Evolutionary conservation across 2,797 vertebrate genomes (phyloP).

Genomic region (Discoglossus pictus): DNA sequence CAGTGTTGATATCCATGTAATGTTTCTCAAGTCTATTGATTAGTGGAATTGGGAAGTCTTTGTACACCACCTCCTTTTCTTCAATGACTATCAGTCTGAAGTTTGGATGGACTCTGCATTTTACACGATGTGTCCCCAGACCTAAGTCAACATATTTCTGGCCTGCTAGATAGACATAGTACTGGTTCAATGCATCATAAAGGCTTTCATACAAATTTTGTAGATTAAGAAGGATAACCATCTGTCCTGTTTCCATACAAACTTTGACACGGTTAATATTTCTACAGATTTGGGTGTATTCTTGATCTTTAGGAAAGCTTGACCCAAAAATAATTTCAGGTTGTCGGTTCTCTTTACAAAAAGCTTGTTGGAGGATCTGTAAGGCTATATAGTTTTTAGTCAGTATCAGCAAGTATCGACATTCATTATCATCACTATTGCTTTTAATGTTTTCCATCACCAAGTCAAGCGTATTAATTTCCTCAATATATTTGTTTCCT

Average conservation of each 20-base stretch:
- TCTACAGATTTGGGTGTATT: constrained; percentile 93
- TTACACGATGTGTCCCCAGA: constrained; percentile 94
- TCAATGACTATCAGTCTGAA: constrained; percentile 93
- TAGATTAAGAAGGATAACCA: constrained; percentile 89
- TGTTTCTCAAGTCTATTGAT: constrained; percentile 98
- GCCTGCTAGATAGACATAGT: constrained; percentile 90
- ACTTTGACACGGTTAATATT: constrained; percentile 95
- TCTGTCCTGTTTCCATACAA: constrained; percentile 95
- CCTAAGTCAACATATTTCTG: constrained; percentile 96
- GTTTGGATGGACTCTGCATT: constrained; percentile 88
- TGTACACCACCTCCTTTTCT: constrained; percentile 90
- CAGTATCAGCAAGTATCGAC: constrained; percentile 88
- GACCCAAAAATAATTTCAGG: constrained; percentile 97
- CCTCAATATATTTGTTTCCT: constrained; percentile 39
- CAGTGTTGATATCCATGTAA: constrained; percentile 87
- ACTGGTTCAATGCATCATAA: constrained; percentile 96
- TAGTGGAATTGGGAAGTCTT: constrained; percentile 90
- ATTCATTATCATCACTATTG: constrained; percentile 76
- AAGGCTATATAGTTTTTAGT: constrained; percentile 91
- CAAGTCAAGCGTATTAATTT: constrained; percentile 78
- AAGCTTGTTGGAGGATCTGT: constrained; percentile 86
- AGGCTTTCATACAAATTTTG: constrained; percentile 97
- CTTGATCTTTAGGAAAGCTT: constrained; percentile 93
- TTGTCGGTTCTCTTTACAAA: constrained; percentile 74
- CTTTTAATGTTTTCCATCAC: constrained; percentile 81